Evolutionary conservation across 2,113 vertebrate species (phyloP).

Genomic region (Antennarius striatus): DNA sequence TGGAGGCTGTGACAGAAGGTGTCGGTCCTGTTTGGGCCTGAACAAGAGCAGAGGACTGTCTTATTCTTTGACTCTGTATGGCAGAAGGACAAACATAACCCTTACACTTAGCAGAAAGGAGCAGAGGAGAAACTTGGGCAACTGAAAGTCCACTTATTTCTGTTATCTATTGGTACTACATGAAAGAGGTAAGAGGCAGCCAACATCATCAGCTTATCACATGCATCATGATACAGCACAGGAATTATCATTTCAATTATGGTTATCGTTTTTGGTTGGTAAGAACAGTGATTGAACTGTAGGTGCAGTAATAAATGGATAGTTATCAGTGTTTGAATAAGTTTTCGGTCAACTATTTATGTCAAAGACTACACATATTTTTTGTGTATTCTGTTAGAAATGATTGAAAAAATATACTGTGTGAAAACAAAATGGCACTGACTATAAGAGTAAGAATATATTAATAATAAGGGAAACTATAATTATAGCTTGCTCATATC

Average conservation of each 20-base stretch:
- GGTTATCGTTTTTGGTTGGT: neutral
- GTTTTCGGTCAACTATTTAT: neutral
- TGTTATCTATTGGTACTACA: neutral
- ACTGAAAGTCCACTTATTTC: constrained; percentile 9
- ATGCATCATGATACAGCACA: neutral
- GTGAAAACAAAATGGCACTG: too few species aligned
- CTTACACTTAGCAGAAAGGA: constrained; percentile 47
- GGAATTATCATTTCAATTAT: neutral
- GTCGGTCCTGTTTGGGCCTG: constrained; percentile 73
- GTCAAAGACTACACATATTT: neutral
- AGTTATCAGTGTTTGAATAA: neutral
- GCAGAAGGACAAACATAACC: constrained; percentile 77
- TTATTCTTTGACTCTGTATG: constrained; percentile 81
- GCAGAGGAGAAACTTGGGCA: constrained; percentile 45
- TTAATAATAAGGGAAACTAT: neutral
- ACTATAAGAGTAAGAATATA: neutral
- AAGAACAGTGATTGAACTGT: neutral
- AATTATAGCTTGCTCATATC: too few species aligned
- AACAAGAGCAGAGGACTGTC: constrained; percentile 70
- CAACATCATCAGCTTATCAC: neutral
- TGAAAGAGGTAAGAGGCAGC: neutral
- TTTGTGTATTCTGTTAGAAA: neutral
- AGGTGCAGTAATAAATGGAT: neutral
- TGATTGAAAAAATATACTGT: too few species aligned
- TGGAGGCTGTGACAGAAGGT: constrained; percentile 95